These are phyloP conservation scores for Lycaon pictus DNA, from an alignment of 2,113 vertebrate genomes.

Conservation along the genomic window DNA sequence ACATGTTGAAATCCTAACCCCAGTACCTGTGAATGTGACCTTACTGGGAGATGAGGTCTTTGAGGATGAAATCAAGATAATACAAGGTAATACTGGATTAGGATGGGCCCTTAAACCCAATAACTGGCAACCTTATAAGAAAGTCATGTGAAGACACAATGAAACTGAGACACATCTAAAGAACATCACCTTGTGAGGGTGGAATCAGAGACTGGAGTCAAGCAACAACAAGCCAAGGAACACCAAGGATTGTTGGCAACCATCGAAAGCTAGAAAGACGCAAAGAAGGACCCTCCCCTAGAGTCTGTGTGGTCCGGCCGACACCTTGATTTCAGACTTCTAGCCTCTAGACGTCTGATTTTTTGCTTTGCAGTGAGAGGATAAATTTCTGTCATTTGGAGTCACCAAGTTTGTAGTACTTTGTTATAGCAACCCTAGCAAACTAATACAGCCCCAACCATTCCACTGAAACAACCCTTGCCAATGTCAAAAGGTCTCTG, in stretches of 20 bases:
- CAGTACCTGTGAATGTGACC: not conserved
- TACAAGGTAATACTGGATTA: not conserved
- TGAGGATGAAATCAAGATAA: not conserved
- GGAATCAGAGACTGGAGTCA: not conserved
- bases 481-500: not conserved
- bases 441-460: not conserved
- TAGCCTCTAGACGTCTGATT: not conserved
- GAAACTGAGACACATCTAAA: not conserved
- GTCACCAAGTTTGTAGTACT: not conserved
- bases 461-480: not conserved
- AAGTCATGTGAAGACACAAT: not conserved
- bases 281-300: not conserved
- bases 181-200: not conserved
- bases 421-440: not conserved
- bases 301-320: not conserved
- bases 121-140: not conserved
- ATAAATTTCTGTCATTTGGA: not conserved
- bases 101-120: not conserved
- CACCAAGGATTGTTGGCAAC: not conserved
- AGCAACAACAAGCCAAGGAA: not conserved
- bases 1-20: not conserved
- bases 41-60: slow-evolving; percentile 7
- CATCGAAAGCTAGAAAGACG: not conserved
- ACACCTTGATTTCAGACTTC: not conserved
- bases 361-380: not conserved